These are phyloP conservation scores for Pelmatolapia mariae DNA, from an alignment of 2,113 vertebrate genomes.

Conservation along the genomic window DNA sequence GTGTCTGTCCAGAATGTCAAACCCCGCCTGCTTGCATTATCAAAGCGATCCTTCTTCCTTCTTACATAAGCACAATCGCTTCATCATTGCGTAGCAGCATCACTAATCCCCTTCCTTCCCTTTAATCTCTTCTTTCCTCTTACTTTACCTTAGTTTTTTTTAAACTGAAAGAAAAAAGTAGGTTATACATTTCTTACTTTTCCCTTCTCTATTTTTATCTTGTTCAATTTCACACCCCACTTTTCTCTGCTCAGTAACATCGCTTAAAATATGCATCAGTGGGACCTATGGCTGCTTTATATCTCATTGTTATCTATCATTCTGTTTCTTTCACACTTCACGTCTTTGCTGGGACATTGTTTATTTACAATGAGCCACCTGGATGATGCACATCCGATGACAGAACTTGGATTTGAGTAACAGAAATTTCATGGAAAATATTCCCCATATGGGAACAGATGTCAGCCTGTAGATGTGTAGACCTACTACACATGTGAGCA, in stretches of 20 bases:
- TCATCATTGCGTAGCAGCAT: neutral
- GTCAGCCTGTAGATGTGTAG: neutral
- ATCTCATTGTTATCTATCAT: neutral
- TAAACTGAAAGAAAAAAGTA: neutral
- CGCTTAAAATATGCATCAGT: neutral
- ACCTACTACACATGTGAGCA: neutral
- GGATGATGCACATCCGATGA: neutral
- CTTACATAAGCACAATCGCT: neutral
- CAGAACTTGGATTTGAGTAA: neutral
- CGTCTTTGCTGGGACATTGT: neutral
- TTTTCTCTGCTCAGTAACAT: neutral
- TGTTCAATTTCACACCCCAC: neutral
- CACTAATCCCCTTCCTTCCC: neutral
- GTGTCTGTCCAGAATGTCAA: neutral
- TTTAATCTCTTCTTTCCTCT: neutral
- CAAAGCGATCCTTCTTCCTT: neutral
- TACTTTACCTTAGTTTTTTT: neutral
- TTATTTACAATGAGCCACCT: neutral
- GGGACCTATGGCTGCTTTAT: neutral
- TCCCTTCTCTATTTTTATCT: constrained; percentile 2
- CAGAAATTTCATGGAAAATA: neutral
- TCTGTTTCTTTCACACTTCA: neutral
- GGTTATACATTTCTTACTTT: constrained; percentile 8
- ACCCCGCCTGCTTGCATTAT: neutral
- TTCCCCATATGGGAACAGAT: neutral